Percentiles rank a stretch among this genome's conserved stretches.
These are phyloP conservation scores for Drosophila mimica DNA, from an alignment of 2,888 invertebrate species.

Conservation along the genomic window DNA sequence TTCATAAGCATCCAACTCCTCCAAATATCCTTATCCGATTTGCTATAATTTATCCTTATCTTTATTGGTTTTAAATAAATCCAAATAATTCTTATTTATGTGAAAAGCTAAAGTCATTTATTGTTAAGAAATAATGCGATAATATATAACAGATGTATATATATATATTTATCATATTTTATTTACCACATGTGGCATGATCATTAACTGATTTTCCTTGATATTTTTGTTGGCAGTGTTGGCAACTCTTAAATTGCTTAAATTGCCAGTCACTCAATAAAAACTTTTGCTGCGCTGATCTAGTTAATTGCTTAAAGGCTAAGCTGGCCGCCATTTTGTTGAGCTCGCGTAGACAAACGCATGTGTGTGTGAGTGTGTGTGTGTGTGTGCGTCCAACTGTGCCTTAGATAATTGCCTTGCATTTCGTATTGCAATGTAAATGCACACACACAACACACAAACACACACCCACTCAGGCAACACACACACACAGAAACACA, in stretches of 20 bases:
- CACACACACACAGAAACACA: constrained; percentile 10
- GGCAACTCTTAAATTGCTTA: neutral
- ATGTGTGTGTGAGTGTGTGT: neutral
- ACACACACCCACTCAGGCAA: neutral
- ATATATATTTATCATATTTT: neutral
- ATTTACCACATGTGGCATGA: neutral
- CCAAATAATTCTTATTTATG: neutral
- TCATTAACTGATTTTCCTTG: neutral
- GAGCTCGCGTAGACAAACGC: neutral
- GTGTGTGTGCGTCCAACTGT: neutral
- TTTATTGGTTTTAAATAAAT: neutral
- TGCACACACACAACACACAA: constrained; percentile 8
- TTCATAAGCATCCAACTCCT: neutral
- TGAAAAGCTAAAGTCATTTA: neutral
- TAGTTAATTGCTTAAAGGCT: neutral
- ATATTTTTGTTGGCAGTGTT: neutral
- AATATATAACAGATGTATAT: neutral
- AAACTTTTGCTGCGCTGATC: neutral
- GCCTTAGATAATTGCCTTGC: constrained; percentile 15
- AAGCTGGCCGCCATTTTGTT: neutral
- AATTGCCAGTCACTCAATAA: neutral
- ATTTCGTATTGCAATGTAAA: constrained; percentile 29
- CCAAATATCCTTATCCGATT: too few species aligned
- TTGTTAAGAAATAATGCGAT: neutral
- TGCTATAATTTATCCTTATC: too few species aligned